phyloP scores from a whole-genome alignment of 2,113 vertebrate genomes.

The Telmatochromis sp. region DNA sequence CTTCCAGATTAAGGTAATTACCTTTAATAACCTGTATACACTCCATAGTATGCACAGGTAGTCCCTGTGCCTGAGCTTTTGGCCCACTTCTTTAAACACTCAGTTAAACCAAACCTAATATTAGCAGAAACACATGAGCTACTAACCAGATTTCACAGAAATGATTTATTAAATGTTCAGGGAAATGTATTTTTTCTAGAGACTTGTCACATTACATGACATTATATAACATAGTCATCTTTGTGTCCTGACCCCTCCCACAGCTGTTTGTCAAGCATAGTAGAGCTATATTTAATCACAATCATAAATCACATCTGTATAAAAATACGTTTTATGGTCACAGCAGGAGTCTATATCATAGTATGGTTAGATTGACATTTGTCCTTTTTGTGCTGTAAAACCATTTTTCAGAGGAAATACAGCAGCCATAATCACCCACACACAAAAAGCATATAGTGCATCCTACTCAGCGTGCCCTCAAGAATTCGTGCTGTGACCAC shows the following conservation, averaged over 20 bases:
- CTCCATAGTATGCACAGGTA: not conserved
- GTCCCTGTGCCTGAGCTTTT: not conserved
- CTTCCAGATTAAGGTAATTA: not conserved
- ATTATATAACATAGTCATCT: not conserved
- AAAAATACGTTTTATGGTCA: not conserved
- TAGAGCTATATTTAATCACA: not conserved
- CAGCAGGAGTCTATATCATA: not conserved
- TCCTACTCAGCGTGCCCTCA: not conserved
- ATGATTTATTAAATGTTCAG: not conserved
- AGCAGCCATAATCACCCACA: not conserved
- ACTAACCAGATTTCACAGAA: not conserved
- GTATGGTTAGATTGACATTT: not conserved
- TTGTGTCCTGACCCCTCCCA: not conserved
- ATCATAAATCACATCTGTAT: not conserved
- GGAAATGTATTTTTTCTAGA: not conserved
- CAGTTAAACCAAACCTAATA: not conserved
- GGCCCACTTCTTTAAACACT: not conserved
- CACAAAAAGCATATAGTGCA: not conserved
- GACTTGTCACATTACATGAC: not conserved
- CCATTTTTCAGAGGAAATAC: not conserved
- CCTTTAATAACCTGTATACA: not conserved
- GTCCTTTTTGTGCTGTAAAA: not conserved
- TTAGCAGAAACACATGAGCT: not conserved
- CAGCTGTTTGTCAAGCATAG: not conserved
- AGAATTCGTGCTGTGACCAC: conserved; percentile 9